Percentiles rank a stretch among this genome's conserved stretches.
Conservation (phyloP, 2,797 vertebrate genomes). For the Thripadectes ignobilis region DNA sequence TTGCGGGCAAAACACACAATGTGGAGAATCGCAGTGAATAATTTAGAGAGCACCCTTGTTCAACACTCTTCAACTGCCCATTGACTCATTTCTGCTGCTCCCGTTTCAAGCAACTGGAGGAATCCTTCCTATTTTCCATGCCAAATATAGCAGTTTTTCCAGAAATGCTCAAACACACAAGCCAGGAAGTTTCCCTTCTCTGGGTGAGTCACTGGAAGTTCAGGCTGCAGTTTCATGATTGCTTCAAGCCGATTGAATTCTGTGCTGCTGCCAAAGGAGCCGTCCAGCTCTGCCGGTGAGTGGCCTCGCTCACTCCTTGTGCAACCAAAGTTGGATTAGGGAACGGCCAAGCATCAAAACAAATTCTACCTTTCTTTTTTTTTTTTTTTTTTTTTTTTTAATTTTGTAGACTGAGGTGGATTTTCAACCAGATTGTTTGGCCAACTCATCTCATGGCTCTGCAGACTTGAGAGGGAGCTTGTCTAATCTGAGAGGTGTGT, state of each 20-base stretch:
- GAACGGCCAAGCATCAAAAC: neutral
- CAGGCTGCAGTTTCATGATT: conserved; percentile 51
- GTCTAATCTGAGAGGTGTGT: neutral
- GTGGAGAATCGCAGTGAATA: conserved; percentile 3
- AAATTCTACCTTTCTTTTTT: neutral
- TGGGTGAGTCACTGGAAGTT: conserved; percentile 64
- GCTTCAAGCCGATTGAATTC: conserved; percentile 47
- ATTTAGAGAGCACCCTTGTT: conserved; percentile 18
- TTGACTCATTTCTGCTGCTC: conserved; percentile 54
- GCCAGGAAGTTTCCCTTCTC: conserved; percentile 66
- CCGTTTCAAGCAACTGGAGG: conserved; percentile 14
- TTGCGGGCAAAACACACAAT: neutral
- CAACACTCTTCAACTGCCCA: neutral
- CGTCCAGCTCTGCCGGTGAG: neutral
- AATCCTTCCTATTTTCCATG: conserved; percentile 69
- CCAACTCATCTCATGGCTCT: neutral
- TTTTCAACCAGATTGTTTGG: neutral
- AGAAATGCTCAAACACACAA: conserved; percentile 53
- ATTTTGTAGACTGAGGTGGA: neutral
- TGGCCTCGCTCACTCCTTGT: neutral
- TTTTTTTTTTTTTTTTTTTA: no score
- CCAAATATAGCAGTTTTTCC: conserved; percentile 70
- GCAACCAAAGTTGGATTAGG: neutral
- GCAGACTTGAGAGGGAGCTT: neutral
- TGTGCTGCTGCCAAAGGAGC: neutral